Conservation (phyloP, 2,113 vertebrate genomes). For the Oreochromis niloticus region DNA sequence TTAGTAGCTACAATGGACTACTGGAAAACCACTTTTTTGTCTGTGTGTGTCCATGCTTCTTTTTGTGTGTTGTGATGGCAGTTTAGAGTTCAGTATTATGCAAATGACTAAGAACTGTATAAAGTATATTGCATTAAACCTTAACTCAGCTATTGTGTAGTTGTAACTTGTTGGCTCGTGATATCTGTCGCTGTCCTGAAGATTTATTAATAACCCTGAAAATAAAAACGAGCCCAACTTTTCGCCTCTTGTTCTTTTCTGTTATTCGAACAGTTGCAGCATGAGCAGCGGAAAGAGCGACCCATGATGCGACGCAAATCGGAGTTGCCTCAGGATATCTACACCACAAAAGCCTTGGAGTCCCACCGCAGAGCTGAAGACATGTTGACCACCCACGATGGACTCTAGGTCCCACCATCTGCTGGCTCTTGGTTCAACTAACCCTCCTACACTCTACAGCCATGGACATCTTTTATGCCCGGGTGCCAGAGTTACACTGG, state of each 20-base stretch:
- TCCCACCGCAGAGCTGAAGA: conserved; percentile 90
- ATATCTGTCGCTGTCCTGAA: not conserved
- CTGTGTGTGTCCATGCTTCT: not conserved
- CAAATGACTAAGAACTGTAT: not conserved
- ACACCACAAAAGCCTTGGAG: conserved; percentile 98
- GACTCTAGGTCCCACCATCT: conserved; percentile 71
- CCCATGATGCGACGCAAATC: conserved; percentile 89
- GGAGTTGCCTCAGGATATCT: conserved; percentile 97
- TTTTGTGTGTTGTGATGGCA: not conserved
- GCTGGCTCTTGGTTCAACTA: conserved; percentile 19
- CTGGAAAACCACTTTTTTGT: not conserved
- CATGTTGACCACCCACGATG: conserved; percentile 83
- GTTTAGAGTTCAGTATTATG: not conserved
- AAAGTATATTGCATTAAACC: not conserved
- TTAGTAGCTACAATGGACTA: not conserved
- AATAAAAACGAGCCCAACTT: not conserved
- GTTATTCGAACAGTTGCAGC: conserved; percentile 74
- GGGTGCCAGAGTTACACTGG: conserved; percentile 8
- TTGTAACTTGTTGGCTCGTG: not conserved
- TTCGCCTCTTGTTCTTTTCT: not conserved
- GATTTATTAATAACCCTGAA: not conserved
- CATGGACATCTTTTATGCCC: conserved; percentile 39
- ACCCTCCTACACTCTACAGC: conserved; percentile 23
- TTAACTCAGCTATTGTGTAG: not conserved
- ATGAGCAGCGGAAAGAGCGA: conserved; percentile 89